phyloP scores from a whole-genome alignment of 2,797 vertebrate genomes.

The Artibeus lituratus region DNA sequence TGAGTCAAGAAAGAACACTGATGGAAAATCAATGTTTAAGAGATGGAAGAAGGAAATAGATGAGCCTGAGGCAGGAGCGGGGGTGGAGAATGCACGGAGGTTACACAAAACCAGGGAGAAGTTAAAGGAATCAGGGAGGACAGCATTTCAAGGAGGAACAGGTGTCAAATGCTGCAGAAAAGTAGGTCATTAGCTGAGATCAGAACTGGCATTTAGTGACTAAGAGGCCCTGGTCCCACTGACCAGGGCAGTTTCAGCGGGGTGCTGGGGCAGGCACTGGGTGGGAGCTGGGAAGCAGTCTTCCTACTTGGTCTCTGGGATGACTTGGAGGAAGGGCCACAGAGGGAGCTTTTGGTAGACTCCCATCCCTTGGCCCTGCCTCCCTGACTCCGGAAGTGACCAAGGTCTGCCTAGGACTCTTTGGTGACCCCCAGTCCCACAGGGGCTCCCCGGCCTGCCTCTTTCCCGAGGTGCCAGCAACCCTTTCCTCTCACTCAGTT shows the following conservation, averaged over 20 bases:
- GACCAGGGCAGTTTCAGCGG: background rate
- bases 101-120: background rate
- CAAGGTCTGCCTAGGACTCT: background rate
- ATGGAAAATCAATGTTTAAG: background rate
- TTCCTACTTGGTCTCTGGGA: background rate
- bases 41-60: background rate
- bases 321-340: background rate
- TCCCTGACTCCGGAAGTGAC: background rate
- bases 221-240: background rate
- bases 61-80: background rate
- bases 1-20: background rate
- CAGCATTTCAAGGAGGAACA: background rate
- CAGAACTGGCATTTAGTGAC: background rate
- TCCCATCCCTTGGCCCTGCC: background rate
- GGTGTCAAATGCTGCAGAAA: background rate
- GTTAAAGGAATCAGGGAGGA: background rate
- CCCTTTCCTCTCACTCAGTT: background rate
- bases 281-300: background rate
- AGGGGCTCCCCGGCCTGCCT: background rate
- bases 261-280: background rate
- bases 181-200: background rate
- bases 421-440: background rate
- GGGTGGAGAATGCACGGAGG: background rate
- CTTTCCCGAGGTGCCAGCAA: background rate
- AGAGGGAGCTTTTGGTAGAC: background rate